phyloP scores from a whole-genome alignment of 2,113 vertebrate genomes.

The Nothocercus julius region DNA sequence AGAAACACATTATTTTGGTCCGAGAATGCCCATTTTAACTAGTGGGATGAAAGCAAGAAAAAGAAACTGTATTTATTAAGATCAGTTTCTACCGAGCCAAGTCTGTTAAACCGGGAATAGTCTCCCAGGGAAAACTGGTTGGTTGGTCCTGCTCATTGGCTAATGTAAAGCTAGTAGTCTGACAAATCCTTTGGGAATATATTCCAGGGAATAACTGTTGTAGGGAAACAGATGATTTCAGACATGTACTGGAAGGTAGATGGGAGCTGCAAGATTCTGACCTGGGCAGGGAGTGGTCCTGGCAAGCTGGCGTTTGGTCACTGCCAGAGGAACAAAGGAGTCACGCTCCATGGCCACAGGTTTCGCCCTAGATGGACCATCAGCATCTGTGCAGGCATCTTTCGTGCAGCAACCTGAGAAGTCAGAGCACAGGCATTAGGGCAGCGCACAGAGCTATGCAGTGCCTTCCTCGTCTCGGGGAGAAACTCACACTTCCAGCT shows the following conservation, averaged over 20 bases:
- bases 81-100: background rate
- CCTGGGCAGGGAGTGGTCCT: fast-evolving
- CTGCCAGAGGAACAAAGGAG: fast-evolving
- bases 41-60: background rate
- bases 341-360: fast-evolving
- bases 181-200: background rate
- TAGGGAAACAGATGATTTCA: background rate
- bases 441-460: fast-evolving
- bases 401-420: background rate
- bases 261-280: background rate
- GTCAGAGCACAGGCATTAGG: background rate
- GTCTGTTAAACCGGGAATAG: background rate
- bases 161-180: background rate
- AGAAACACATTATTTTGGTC: slow-evolving; percentile 24
- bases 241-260: background rate
- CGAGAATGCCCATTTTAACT: background rate
- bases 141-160: fast-evolving
- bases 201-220: background rate
- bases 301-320: fast-evolving
- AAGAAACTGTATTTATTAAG: background rate
- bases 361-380: background rate
- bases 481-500: fast-evolving
- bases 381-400: fast-evolving
- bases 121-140: background rate
- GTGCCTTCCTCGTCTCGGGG: background rate